These are phyloP conservation scores for Arvicanthis niloticus DNA, from an alignment of 2,113 vertebrate species.

Conservation along the genomic window DNA sequence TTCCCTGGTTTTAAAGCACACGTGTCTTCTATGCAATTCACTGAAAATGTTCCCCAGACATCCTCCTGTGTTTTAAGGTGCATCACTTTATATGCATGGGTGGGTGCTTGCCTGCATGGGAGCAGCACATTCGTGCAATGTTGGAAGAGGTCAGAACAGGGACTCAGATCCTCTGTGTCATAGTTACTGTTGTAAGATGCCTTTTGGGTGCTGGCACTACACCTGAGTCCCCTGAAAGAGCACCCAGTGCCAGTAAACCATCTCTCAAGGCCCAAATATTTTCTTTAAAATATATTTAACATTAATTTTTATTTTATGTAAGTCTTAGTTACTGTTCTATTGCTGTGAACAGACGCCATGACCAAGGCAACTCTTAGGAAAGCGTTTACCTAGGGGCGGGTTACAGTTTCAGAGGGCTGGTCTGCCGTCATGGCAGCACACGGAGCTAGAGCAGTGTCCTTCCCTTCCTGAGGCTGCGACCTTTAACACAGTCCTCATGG, in stretches of 20 bases:
- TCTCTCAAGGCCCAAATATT: not conserved
- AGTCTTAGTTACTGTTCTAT: not conserved
- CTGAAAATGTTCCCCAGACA: not conserved
- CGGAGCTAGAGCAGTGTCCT: not conserved
- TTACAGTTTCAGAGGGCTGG: not conserved
- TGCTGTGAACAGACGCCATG: not conserved
- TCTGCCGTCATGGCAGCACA: not conserved
- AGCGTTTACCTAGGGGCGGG: not conserved
- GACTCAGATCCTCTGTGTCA: not conserved
- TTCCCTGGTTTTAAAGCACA: slow-evolving; percentile 47
- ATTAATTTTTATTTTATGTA: not conserved
- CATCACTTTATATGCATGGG: not conserved
- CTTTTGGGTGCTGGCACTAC: not conserved
- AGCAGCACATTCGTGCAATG: not conserved
- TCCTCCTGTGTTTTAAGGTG: not conserved
- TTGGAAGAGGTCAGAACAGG: not conserved
- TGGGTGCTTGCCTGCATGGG: not conserved
- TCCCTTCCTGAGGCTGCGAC: not conserved
- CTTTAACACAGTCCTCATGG: not conserved
- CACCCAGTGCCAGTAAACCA: not conserved
- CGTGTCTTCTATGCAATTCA: not conserved
- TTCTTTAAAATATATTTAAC: not conserved
- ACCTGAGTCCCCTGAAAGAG: not conserved
- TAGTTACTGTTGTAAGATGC: not conserved
- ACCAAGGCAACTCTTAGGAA: not conserved